A percentile compares a stretch with the other conserved stretches of the same genome.
Conservation (phyloP, 2,797 vertebrate species). For the Falco concolor region DNA sequence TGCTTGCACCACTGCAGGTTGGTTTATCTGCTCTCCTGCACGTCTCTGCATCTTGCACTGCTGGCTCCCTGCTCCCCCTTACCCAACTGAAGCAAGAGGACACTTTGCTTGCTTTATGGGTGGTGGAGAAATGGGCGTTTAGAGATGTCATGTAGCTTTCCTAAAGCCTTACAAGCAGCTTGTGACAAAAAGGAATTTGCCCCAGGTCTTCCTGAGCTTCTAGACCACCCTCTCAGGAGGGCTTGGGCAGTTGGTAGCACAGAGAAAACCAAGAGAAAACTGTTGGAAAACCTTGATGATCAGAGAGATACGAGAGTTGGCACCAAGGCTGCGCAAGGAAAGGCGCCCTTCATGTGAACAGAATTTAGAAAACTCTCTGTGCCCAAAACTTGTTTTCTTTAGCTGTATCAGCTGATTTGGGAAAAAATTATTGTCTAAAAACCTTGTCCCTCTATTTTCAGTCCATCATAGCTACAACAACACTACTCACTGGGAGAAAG, state of each 20-base stretch:
- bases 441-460: not conserved
- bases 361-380: not conserved
- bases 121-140: not conserved
- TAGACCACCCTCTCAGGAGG: not conserved
- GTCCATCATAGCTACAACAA: not conserved
- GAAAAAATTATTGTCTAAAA: not conserved
- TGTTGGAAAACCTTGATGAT: not conserved
- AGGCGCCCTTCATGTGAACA: not conserved
- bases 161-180: not conserved
- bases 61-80: not conserved
- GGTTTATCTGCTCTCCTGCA: not conserved
- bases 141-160: not conserved
- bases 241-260: not conserved
- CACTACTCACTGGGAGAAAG: not conserved
- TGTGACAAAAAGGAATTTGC: not conserved
- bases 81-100: not conserved
- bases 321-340: not conserved
- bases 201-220: not conserved
- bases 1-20: not conserved
- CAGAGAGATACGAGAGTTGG: not conserved
- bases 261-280: not conserved
- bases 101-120: not conserved
- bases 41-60: not conserved
- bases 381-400: conserved; percentile 17
- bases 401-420: not conserved